phyloP scores from a whole-genome alignment of 2,888 invertebrate genomes.

The Tromatobia lineatoria region DNA sequence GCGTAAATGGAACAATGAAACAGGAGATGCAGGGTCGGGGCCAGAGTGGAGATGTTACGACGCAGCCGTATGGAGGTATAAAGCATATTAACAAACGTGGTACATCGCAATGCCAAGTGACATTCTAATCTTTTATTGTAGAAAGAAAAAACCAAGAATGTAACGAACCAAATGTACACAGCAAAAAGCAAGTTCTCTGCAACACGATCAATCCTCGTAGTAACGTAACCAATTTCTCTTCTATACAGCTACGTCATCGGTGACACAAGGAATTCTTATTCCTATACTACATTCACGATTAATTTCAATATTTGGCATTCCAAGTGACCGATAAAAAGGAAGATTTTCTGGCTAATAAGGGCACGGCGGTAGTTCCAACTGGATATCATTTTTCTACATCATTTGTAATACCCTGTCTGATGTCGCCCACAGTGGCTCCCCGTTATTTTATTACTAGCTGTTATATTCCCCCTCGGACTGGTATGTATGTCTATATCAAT shows the following conservation, averaged over 20 bases:
- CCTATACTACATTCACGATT: background rate
- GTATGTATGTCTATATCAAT: background rate
- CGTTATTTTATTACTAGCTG: background rate
- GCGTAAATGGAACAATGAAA: constrained; percentile 43
- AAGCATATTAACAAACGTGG: background rate
- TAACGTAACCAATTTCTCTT: no score
- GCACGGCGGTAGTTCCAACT: background rate
- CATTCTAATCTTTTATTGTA: background rate
- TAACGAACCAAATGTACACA: no score
- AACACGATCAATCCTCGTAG: background rate
- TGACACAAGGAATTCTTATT: no score
- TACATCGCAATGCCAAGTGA: background rate
- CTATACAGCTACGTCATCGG: no score
- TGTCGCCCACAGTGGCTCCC: background rate
- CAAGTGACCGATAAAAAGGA: background rate
- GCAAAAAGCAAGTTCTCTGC: no score
- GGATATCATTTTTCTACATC: background rate
- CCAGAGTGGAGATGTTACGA: background rate
- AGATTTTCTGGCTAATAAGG: background rate
- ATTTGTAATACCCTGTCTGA: background rate
- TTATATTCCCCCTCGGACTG: background rate
- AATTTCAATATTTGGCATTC: background rate
- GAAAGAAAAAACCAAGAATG: background rate
- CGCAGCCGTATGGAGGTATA: background rate
- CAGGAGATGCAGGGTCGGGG: constrained; percentile 5